Conservation (phyloP, 2,797 vertebrate species). For the Melopsittacus undulatus region DNA sequence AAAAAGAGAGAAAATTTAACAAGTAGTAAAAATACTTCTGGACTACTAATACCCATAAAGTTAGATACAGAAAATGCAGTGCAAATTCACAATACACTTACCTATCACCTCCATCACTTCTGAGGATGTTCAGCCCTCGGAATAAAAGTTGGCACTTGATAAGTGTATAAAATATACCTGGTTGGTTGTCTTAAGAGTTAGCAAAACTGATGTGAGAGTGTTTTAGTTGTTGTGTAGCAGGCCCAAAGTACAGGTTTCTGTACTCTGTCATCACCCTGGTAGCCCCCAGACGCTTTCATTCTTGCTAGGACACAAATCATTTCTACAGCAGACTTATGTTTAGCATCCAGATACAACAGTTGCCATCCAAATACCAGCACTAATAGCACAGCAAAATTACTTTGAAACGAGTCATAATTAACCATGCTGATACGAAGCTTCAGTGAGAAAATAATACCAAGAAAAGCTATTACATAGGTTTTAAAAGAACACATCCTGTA, state of each 20-base stretch:
- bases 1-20: conserved; percentile 65
- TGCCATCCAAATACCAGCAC: conserved; percentile 55
- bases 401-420: conserved; percentile 38
- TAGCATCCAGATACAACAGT: conserved; percentile 28
- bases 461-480: conserved; percentile 28
- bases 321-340: conserved; percentile 18
- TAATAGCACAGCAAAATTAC: conserved; percentile 50
- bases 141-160: conserved; percentile 55
- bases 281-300: neutral
- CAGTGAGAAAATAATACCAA: conserved; percentile 47
- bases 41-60: conserved; percentile 34
- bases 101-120: conserved; percentile 10
- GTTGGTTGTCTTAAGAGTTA: conserved; percentile 1
- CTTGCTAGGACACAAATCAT: neutral
- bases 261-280: neutral
- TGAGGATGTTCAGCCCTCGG: neutral
- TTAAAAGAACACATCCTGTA: conserved; percentile 30
- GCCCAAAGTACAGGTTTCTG: neutral
- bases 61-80: conserved; percentile 57
- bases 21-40: conserved; percentile 67
- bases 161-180: conserved; percentile 61
- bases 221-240: conserved; percentile 52
- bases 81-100: conserved; percentile 64
- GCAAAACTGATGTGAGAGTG: conserved; percentile 17
- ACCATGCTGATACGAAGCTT: conserved; percentile 34